These are phyloP conservation scores for Entelurus aequoreus DNA, from an alignment of 2,113 vertebrate genomes.

Conservation along the genomic window DNA sequence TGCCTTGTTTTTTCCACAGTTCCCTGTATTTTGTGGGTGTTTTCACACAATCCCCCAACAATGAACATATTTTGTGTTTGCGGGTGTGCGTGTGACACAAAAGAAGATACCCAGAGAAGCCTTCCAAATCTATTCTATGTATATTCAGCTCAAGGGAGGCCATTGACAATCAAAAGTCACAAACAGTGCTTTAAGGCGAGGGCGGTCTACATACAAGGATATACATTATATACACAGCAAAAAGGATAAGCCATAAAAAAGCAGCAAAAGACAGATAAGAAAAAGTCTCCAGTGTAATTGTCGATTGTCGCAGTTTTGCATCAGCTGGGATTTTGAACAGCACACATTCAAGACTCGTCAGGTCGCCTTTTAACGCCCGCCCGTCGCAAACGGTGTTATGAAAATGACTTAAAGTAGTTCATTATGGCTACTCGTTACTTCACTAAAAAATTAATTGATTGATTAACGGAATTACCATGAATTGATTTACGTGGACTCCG, in stretches of 20 bases:
- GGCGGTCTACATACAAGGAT: conserved; percentile 5
- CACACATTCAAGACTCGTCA: conserved; percentile 50
- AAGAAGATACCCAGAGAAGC: not conserved
- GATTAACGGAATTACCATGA: too few relatives aligned
- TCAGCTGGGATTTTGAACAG: conserved; percentile 28
- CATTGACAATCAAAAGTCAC: conserved; percentile 44
- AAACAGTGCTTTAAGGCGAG: conserved; percentile 36
- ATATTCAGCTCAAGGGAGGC: conserved; percentile 54
- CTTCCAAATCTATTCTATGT: conserved; percentile 61
- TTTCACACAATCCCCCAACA: too few relatives aligned
- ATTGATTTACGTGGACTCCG: too few relatives aligned
- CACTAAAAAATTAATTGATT: too few relatives aligned
- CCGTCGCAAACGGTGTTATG: too few relatives aligned
- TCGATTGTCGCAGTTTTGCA: conserved; percentile 53
- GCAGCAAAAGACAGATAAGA: conserved; percentile 33
- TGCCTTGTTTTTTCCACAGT: too few relatives aligned
- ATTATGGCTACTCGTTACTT: too few relatives aligned
- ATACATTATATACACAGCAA: conserved; percentile 19
- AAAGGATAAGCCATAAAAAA: conserved; percentile 1
- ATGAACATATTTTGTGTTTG: too few relatives aligned
- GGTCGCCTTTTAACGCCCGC: conserved; percentile 36
- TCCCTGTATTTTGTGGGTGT: too few relatives aligned
- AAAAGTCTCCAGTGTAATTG: conserved; percentile 56
- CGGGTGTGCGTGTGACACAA: not conserved
- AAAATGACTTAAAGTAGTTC: too few relatives aligned